phyloP scores from a whole-genome alignment of 2,888 invertebrate genomes.

The Apocheima hispidaria region DNA sequence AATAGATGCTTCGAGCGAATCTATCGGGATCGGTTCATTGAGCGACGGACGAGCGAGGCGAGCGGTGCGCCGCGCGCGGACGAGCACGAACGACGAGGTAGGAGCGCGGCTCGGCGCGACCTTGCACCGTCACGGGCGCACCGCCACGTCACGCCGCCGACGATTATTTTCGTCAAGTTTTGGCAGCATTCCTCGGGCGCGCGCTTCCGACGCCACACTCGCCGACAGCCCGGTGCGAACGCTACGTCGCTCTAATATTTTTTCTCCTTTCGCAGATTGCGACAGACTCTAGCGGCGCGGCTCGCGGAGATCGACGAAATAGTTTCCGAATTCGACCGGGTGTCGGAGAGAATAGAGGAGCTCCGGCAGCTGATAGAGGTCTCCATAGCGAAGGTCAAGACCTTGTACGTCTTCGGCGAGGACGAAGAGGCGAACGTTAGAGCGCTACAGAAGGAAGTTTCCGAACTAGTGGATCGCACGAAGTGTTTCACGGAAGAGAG shows the following conservation, averaged over 20 bases:
- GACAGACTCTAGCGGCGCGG: constrained; percentile 91
- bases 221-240: constrained; percentile 58
- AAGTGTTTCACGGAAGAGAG: constrained; percentile 86
- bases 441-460: constrained; percentile 85
- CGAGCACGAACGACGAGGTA: constrained; percentile 81
- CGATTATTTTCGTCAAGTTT: constrained; percentile 82
- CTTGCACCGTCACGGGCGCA: constrained; percentile 78
- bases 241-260: constrained; percentile 52
- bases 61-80: constrained; percentile 80
- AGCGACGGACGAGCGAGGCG: constrained; percentile 83
- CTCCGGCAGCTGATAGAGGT: constrained; percentile 89
- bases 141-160: constrained; percentile 74
- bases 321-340: constrained; percentile 91
- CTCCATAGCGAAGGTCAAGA: constrained; percentile 88
- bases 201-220: constrained; percentile 61
- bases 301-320: constrained; percentile 91
- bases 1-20: constrained; percentile 78
- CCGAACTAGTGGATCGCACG: constrained; percentile 84
- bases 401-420: constrained; percentile 92
- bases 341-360: constrained; percentile 89
- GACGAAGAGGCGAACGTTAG: constrained; percentile 88
- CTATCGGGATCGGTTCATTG: constrained; percentile 78
- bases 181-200: constrained; percentile 74
- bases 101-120: constrained; percentile 56
- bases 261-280: constrained; percentile 89